Evolutionary conservation across 2,797 vertebrate genomes (phyloP).

Genomic region (Falco columbarius): DNA sequence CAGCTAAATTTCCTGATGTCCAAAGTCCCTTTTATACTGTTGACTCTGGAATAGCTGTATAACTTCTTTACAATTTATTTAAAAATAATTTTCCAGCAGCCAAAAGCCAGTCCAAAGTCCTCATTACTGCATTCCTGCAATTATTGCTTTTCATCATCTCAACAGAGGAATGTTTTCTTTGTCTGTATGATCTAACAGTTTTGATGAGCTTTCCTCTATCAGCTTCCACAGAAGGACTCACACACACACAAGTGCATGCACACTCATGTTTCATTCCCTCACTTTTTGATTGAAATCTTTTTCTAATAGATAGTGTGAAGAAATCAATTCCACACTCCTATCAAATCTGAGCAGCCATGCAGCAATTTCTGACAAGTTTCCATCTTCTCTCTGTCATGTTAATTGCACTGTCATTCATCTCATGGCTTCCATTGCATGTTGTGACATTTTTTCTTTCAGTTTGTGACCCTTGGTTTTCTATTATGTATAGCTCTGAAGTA

Average conservation of each 20-base stretch:
- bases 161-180: not conserved
- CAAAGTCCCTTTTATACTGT: not conserved
- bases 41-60: not conserved
- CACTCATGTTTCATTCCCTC: not conserved
- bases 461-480: not conserved
- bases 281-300: conserved; percentile 51
- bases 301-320: conserved; percentile 30
- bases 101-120: not conserved
- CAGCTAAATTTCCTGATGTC: not conserved
- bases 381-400: conserved; percentile 29
- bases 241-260: not conserved
- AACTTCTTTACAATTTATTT: not conserved
- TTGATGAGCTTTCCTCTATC: not conserved
- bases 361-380: conserved; percentile 51
- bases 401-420: conserved; percentile 52
- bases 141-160: not conserved
- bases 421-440: not conserved
- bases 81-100: not conserved
- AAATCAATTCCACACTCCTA: conserved; percentile 44
- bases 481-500: not conserved
- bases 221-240: not conserved
- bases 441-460: not conserved
- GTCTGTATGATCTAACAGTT: not conserved
- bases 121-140: not conserved
- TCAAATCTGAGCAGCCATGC: conserved; percentile 18